A percentile compares a stretch with the other conserved stretches of the same genome.
Conservation (phyloP, 2,888 invertebrate species). For the Polydrusus tereticollis region DNA sequence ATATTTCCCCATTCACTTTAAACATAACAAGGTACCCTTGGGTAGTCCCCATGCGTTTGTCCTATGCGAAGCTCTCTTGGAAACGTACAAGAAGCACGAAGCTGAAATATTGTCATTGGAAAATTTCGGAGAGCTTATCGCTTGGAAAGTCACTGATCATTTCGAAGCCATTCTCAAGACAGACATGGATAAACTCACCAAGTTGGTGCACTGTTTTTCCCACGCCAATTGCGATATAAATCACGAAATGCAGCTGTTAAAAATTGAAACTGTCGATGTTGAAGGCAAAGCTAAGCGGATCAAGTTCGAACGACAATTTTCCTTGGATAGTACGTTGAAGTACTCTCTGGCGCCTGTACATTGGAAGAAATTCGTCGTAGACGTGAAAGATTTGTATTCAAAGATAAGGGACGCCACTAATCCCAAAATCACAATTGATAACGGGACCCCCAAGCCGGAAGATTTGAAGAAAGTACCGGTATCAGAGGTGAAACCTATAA, state of each 20-base stretch:
- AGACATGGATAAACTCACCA: slow-evolving; percentile 81
- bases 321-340: slow-evolving; percentile 63
- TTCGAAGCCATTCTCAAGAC: slow-evolving; percentile 83
- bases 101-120: slow-evolving; percentile 74
- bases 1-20: slow-evolving; percentile 64
- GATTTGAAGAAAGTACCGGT: slow-evolving; percentile 56
- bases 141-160: slow-evolving; percentile 83
- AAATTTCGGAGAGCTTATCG: slow-evolving; percentile 81
- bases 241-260: slow-evolving; percentile 80
- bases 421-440: slow-evolving; percentile 66
- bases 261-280: slow-evolving; percentile 78
- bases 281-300: slow-evolving; percentile 72
- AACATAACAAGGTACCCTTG: slow-evolving; percentile 48
- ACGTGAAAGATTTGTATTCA: slow-evolving; percentile 60
- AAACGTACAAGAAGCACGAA: slow-evolving; percentile 61
- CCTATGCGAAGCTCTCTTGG: slow-evolving; percentile 60
- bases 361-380: slow-evolving; percentile 61
- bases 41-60: slow-evolving; percentile 59
- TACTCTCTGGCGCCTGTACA: slow-evolving; percentile 61
- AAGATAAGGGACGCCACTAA: slow-evolving; percentile 61
- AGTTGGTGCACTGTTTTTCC: slow-evolving; percentile 79
- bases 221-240: slow-evolving; percentile 81
- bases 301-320: slow-evolving; percentile 67
- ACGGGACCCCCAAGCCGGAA: slow-evolving; percentile 59
- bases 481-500: slow-evolving; percentile 61